A percentile compares a stretch with the other conserved stretches of the same genome.
phyloP scores from a whole-genome alignment of 2,888 invertebrate genomes.

The Eretmocerus hayati region DNA sequence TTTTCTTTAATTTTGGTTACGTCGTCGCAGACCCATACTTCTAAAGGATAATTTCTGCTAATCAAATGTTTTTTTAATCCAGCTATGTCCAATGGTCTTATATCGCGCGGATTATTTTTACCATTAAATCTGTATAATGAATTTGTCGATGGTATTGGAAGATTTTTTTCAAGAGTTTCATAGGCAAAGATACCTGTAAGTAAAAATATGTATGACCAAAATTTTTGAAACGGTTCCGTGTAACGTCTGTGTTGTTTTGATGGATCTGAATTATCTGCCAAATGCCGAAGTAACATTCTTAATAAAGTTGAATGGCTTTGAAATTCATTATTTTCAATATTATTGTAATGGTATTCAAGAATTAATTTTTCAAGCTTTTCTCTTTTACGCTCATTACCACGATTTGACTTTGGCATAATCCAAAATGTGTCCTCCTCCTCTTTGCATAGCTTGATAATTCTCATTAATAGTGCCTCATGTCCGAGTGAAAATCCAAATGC shows the following conservation, averaged over 20 bases:
- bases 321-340: too few relatives aligned
- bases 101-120: neutral
- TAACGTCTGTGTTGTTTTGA: too few relatives aligned
- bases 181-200: too few relatives aligned
- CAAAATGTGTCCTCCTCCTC: neutral
- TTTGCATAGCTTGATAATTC: neutral
- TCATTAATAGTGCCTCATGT: neutral
- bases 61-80: conserved; percentile 22
- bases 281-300: too few relatives aligned
- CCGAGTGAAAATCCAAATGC: neutral
- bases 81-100: neutral
- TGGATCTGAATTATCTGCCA: too few relatives aligned
- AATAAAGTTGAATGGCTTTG: too few relatives aligned
- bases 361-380: too few relatives aligned
- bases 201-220: too few relatives aligned
- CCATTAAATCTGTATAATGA: neutral
- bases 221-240: too few relatives aligned
- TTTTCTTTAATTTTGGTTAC: conserved; percentile 25
- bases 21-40: conserved; percentile 27
- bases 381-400: too few relatives aligned
- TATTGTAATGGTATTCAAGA: too few relatives aligned
- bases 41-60: conserved; percentile 15
- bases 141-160: neutral
- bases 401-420: too few relatives aligned
- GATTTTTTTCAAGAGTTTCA: neutral